phyloP scores from a whole-genome alignment of 2,888 invertebrate genomes.

The Minunthozetes semirufus region DNA sequence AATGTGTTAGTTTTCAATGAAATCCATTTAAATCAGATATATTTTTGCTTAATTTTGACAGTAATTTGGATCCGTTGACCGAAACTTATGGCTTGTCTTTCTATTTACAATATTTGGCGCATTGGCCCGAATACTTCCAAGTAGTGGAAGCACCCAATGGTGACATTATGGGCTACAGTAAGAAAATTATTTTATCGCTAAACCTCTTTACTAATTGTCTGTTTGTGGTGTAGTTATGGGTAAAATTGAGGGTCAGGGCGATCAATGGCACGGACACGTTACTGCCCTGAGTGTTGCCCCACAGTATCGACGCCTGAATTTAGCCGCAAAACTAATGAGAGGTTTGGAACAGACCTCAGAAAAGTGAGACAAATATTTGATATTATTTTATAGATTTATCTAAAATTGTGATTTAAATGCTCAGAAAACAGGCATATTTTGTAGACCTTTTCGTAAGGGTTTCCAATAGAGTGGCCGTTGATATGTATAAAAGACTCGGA shows the following conservation, averaged over 20 bases:
- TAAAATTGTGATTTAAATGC: conserved; percentile 46
- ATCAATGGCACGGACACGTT: conserved; percentile 99
- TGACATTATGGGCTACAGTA: conserved; percentile 98
- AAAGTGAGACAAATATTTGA: conserved; percentile 53
- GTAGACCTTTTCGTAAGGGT: conserved; percentile 97
- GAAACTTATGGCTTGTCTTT: conserved; percentile 94
- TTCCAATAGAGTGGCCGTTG: conserved; percentile 92
- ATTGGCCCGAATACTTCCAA: conserved; percentile 98
- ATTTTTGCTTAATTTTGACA: conserved; percentile 50
- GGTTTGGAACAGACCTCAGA: conserved; percentile 93
- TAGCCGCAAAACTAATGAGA: conserved; percentile 88
- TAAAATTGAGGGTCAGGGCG: conserved; percentile 90
- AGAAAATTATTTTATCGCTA: conserved; percentile 49
- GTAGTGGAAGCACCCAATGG: conserved; percentile 92
- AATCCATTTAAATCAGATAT: neutral
- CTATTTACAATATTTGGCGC: conserved; percentile 93
- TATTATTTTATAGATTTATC: conserved; percentile 22
- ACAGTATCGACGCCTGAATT: conserved; percentile 79
- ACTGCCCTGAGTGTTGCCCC: conserved; percentile 95
- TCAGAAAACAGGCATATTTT: conserved; percentile 88
- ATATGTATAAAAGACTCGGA: conserved; percentile 92
- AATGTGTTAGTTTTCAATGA: conserved; percentile 67
- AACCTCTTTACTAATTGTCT: neutral
- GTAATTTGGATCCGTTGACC: conserved; percentile 91
- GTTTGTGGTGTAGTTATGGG: conserved; percentile 75